phyloP scores from a whole-genome alignment of 2,113 vertebrate species.

The Sinocyclocheilus maitianheensis region DNA sequence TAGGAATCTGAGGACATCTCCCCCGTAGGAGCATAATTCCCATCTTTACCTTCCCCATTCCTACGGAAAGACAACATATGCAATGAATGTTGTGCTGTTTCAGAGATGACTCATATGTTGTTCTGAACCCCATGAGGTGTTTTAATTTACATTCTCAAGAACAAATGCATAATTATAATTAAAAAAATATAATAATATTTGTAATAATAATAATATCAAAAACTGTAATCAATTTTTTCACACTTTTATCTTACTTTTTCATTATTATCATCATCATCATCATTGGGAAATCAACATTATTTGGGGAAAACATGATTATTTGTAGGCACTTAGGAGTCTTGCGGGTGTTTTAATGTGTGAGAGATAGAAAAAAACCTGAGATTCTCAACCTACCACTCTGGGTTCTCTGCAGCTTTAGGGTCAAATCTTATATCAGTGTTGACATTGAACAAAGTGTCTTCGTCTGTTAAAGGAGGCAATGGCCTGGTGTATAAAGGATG shows the following conservation, averaged over 20 bases:
- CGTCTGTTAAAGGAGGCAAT: constrained; percentile 78
- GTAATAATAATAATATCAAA: too few species aligned
- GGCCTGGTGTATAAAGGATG: constrained; percentile 83
- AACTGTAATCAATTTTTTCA: not conserved
- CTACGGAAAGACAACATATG: constrained; percentile 64
- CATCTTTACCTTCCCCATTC: constrained; percentile 82
- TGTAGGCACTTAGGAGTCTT: not conserved
- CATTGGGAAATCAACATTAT: not conserved
- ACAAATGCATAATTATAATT: not conserved
- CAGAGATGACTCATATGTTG: not conserved
- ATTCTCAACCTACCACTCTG: constrained; percentile 79
- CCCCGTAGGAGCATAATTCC: constrained; percentile 83
- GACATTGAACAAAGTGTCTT: constrained; percentile 91
- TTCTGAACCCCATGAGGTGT: not conserved
- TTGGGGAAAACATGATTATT: not conserved
- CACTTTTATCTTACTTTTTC: not conserved
- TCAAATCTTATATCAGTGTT: constrained; percentile 93
- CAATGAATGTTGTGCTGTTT: not conserved
- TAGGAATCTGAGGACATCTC: constrained; percentile 86
- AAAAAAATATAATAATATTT: too few species aligned
- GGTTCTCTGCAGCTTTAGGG: constrained; percentile 85
- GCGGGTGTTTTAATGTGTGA: not conserved
- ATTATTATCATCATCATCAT: too few species aligned
- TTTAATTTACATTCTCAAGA: not conserved
- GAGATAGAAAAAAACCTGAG: not conserved